Evolutionary conservation across 2,888 invertebrate species (phyloP).

Genomic region (Steinernema carpocapsae): DNA sequence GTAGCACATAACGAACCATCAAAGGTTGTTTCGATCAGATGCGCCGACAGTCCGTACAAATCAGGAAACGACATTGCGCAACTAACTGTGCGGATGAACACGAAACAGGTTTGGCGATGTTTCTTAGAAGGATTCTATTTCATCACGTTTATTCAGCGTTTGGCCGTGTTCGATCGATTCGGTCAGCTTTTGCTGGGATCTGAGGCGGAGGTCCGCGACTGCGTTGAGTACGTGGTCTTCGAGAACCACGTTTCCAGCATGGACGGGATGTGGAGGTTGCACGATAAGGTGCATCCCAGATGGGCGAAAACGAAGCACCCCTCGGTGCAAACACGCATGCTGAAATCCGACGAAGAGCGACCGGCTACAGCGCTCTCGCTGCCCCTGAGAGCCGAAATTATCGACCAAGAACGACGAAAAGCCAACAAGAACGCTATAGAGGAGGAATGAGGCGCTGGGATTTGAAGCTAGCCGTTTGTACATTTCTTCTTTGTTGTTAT

Average conservation of each 20-base stretch:
- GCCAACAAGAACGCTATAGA: constrained; percentile 26
- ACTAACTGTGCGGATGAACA: constrained; percentile 66
- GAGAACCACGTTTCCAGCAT: constrained; percentile 90
- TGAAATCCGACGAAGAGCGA: constrained; percentile 24
- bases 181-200: constrained; percentile 91
- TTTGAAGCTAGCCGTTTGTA: not conserved
- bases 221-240: constrained; percentile 93
- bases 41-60: constrained; percentile 61
- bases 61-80: constrained; percentile 68
- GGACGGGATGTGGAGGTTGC: constrained; percentile 90
- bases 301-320: constrained; percentile 51
- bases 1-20: constrained; percentile 55
- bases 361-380: constrained; percentile 36
- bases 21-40: constrained; percentile 60
- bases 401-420: constrained; percentile 35
- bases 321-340: constrained; percentile 14
- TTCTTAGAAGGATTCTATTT: not conserved
- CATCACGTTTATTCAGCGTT: constrained; percentile 70
- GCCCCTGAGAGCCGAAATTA: constrained; percentile 42
- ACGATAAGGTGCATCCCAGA: constrained; percentile 77
- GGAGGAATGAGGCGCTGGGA: constrained; percentile 15
- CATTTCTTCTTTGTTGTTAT: constrained; percentile 9
- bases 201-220: constrained; percentile 86
- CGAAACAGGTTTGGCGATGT: constrained; percentile 51
- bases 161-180: constrained; percentile 94